Base-by-base conservation (phyloP, 2,888 invertebrate genomes). In the Drosophila tripunctata region DNA sequence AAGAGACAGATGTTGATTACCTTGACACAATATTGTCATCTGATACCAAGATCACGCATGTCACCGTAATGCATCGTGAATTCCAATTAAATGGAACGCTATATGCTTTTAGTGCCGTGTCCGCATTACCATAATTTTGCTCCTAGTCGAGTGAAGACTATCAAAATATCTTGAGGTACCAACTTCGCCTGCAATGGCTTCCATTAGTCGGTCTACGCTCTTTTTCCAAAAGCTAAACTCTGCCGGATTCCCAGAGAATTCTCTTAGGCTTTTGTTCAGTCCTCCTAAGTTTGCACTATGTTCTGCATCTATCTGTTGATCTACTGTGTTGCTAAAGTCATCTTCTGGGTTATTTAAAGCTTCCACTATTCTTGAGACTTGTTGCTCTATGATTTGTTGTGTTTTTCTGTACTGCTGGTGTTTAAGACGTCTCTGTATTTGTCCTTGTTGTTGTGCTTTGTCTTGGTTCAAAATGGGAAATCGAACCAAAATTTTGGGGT, bases 21-120 rank as follows among this genome's bases (percentile, higher is more conserved):
- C 15, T 4, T 44, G 30, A 2, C n/a, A 44, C 24, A 44, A 19
- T 15, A 17, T 17, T 30, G 17, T 17, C 30, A 30, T 30, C 19
- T 44, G 44, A 10, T 44, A 44, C 30, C 17, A 30, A 44, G 14
- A 44, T 17, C 44, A 10, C 30, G 30, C 5, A 27, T 44, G 43
- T 15, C 27, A n/a, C 43, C 43, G 10, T 27, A 44, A 44, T 44
- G 27, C 27, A 17, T 30, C 15, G 24, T 44, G 3, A 30, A 5
- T 17, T 44, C 43, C 27, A 44, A n/a, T 17, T 17, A 27, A 44
- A 40, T 40, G 21, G 21, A 40, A 21, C n/a, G 21, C 21, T 21
- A 21, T 35, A 14, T 43, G 27, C 14, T 43, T 43, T 15, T 27
- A 43, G 3, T 43, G 15, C 15, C 21, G 43, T 27, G 27, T 43